phyloP scores from a whole-genome alignment of 2,797 vertebrate species.

The Acipenser transmontanus region DNA sequence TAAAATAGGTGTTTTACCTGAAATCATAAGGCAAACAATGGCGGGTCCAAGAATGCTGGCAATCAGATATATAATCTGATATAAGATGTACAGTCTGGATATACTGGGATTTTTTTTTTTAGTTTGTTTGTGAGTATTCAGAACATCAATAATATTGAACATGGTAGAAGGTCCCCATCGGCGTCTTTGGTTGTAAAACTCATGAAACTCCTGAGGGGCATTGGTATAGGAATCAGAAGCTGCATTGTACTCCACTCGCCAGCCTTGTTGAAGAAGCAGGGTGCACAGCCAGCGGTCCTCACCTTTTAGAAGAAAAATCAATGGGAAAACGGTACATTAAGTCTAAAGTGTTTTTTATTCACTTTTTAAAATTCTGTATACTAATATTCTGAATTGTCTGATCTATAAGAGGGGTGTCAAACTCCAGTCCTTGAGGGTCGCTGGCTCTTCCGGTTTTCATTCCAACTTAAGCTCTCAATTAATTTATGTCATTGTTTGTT shows the following conservation, averaged over 20 bases:
- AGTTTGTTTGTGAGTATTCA: constrained; percentile 34
- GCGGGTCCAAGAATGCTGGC: constrained; percentile 51
- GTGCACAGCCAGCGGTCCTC: constrained; percentile 78
- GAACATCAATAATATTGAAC: constrained; percentile 53
- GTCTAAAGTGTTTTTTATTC: too few species aligned
- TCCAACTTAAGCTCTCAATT: too few species aligned
- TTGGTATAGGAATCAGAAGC: constrained; percentile 75
- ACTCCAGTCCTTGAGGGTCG: too few species aligned
- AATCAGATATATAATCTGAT: constrained; percentile 47
- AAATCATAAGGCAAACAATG: constrained; percentile 53
- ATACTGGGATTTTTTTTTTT: constrained; percentile 50
- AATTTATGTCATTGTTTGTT: too few species aligned
- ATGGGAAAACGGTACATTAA: too few species aligned
- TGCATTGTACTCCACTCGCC: constrained; percentile 74
- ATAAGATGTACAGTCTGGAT: constrained; percentile 57
- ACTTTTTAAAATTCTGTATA: too few species aligned
- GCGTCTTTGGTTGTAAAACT: constrained; percentile 74
- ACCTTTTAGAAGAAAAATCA: constrained; percentile 35
- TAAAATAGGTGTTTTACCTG: constrained; percentile 38
- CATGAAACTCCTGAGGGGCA: constrained; percentile 71
- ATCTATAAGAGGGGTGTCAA: too few species aligned
- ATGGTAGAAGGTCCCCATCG: constrained; percentile 69
- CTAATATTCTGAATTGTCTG: too few species aligned
- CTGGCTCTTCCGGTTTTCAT: too few species aligned
- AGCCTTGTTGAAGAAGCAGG: constrained; percentile 68